Conservation (phyloP, 2,888 invertebrate genomes). For the Apamea epomidion region DNA sequence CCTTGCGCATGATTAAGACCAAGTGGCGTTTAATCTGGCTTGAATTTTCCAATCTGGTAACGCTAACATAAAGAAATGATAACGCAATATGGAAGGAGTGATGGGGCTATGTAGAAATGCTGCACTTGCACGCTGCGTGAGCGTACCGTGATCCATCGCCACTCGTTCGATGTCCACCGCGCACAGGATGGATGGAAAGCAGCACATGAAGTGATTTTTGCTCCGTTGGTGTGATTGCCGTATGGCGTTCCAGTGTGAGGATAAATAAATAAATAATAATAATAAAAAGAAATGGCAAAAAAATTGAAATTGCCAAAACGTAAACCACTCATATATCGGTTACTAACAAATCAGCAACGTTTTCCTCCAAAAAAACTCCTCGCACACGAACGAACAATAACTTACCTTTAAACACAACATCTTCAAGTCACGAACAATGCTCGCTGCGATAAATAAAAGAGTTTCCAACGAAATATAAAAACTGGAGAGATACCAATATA, state of each 20-base stretch:
- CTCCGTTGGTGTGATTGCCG: no score
- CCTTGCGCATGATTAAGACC: background rate
- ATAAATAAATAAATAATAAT: no score
- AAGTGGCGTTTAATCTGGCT: background rate
- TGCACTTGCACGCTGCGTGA: no score
- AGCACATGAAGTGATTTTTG: no score
- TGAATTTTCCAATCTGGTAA: background rate
- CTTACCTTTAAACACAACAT: slow-evolving; percentile 64
- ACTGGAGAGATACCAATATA: slow-evolving; percentile 82
- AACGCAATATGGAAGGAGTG: no score
- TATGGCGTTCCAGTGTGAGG: no score
- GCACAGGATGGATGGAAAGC: no score
- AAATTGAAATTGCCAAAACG: slow-evolving; percentile 9
- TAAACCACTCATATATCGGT: slow-evolving; percentile 17
- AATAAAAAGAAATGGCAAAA: background rate
- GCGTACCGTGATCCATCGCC: no score
- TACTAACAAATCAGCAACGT: slow-evolving; percentile 44
- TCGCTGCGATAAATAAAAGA: slow-evolving; percentile 66
- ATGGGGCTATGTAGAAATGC: no score
- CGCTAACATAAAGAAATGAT: no score
- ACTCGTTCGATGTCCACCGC: no score
- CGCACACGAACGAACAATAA: slow-evolving; percentile 57
- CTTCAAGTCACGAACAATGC: slow-evolving; percentile 63
- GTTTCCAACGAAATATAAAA: slow-evolving; percentile 71
- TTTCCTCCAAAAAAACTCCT: slow-evolving; percentile 38